phyloP scores from a whole-genome alignment of 2,797 vertebrate species.

The Spinus olivaceus region DNA sequence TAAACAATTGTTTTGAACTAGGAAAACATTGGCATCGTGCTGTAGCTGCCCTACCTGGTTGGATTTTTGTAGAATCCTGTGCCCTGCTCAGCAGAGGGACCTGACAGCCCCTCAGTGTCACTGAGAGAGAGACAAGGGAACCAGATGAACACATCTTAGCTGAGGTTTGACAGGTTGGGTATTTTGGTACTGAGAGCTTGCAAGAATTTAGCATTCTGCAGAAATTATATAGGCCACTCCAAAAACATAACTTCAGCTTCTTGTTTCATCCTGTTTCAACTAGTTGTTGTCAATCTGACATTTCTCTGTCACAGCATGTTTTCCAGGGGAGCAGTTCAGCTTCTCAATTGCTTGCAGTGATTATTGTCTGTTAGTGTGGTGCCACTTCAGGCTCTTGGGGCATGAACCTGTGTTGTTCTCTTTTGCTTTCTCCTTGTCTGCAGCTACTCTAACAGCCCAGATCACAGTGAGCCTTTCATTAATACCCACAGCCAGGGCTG shows the following conservation, averaged over 20 bases:
- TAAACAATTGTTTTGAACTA: not conserved
- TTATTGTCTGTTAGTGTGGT: not conserved
- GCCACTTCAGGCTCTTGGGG: not conserved
- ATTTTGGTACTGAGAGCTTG: not conserved
- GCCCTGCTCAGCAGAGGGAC: not conserved
- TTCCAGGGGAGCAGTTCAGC: not conserved
- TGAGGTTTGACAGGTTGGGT: not conserved
- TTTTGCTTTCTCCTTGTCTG: not conserved
- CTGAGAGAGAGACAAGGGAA: not conserved
- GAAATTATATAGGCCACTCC: not conserved
- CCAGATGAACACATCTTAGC: not conserved
- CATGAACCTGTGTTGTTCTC: not conserved
- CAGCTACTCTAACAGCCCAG: not conserved
- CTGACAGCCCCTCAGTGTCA: rapidly evolving
- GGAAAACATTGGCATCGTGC: not conserved
- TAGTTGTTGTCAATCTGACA: not conserved
- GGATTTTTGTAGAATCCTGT: not conserved
- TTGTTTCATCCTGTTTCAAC: not conserved
- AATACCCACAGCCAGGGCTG: not conserved
- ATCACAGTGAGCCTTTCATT: not conserved
- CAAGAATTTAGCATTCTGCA: not conserved
- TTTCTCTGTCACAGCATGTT: not conserved
- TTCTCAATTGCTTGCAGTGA: not conserved
- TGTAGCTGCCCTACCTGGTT: not conserved
- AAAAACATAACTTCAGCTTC: not conserved